A percentile compares a stretch with the other conserved stretches of the same genome.
phyloP scores from a whole-genome alignment of 2,113 vertebrate genomes.

The Podiceps cristatus region DNA sequence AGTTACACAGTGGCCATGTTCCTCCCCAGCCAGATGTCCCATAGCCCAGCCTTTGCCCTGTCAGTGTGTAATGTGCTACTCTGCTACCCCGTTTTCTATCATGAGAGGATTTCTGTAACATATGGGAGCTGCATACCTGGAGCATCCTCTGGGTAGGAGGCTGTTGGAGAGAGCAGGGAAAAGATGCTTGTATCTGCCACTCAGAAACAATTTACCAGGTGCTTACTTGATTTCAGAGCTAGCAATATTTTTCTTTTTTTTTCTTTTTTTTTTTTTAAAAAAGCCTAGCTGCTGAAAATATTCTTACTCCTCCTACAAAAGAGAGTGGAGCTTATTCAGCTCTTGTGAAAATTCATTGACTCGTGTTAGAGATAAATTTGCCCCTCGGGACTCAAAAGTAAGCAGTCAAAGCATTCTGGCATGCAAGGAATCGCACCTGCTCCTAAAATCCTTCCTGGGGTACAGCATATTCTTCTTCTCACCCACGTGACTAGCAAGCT shows the following conservation, averaged over 20 bases:
- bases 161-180: neutral
- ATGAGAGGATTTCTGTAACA: neutral
- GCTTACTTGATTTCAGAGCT: neutral
- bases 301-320: neutral
- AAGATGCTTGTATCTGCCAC: neutral
- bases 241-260: neutral
- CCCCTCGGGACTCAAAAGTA: neutral
- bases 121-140: neutral
- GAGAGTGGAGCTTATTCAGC: neutral
- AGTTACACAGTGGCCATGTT: accelerated
- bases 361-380: neutral
- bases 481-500: neutral
- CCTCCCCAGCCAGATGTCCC: neutral
- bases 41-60: neutral
- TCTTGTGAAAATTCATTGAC: neutral
- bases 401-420: neutral
- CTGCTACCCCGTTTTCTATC: accelerated
- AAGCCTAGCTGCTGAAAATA: neutral
- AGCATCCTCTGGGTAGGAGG: neutral
- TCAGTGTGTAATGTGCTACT: accelerated
- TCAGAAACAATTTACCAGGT: accelerated
- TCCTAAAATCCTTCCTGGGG: neutral
- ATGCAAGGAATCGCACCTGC: neutral
- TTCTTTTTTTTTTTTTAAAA: neutral
- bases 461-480: neutral